Evolutionary conservation across 2,888 invertebrate genomes (phyloP).

Genomic region (Hecatera dysodea): DNA sequence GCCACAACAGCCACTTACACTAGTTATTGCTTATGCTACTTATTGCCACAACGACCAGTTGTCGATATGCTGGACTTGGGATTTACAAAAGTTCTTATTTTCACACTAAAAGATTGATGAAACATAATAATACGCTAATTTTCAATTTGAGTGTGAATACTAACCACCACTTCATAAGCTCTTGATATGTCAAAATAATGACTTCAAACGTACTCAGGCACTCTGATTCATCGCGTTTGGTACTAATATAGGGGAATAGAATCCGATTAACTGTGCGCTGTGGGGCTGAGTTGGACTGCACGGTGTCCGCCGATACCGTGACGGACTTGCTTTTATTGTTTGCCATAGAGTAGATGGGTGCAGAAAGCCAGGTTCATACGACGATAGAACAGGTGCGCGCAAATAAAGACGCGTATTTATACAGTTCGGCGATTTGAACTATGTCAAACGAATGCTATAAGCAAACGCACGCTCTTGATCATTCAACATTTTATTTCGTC

Average conservation of each 20-base stretch:
- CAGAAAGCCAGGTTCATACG: neutral
- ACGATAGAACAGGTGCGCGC: neutral
- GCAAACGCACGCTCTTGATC: too few species aligned
- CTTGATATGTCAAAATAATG: conserved; percentile 34
- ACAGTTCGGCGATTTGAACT: neutral
- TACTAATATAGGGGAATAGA: conserved; percentile 75
- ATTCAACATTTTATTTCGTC: too few species aligned
- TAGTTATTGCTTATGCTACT: too few species aligned
- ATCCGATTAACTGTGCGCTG: conserved; percentile 75
- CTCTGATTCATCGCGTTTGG: conserved; percentile 64
- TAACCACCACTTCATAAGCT: neutral
- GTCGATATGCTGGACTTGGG: too few species aligned
- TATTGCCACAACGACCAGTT: too few species aligned
- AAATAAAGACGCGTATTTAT: neutral
- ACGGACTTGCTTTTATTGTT: conserved; percentile 64
- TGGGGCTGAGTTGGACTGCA: conserved; percentile 53
- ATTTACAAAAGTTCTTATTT: neutral
- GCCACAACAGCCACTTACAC: too few species aligned
- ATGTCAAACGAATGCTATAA: neutral
- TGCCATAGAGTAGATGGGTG: neutral
- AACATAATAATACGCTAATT: neutral
- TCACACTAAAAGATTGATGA: neutral
- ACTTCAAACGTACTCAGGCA: conserved; percentile 28
- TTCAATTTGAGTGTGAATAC: neutral
- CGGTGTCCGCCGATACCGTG: conserved; percentile 54